Conservation (phyloP, 2,797 vertebrate genomes). For the Poeciliopsis paucimaculata region DNA sequence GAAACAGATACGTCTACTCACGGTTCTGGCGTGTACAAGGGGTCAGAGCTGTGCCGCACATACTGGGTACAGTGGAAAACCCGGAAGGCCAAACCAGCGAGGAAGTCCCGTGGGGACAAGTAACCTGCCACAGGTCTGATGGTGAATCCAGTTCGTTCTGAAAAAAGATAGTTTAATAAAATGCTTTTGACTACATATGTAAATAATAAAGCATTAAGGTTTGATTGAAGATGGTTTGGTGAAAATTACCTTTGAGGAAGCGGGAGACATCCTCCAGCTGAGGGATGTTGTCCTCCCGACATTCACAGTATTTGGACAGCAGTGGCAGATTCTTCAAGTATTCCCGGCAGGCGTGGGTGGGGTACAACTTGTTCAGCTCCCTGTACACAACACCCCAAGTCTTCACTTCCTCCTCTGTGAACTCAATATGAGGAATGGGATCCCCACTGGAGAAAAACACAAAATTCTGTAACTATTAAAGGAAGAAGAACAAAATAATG, state of each 20-base stretch:
- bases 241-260: conserved; percentile 89
- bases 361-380: conserved; percentile 95
- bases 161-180: conserved; percentile 28
- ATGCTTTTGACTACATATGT: not conserved
- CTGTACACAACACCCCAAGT: conserved; percentile 96
- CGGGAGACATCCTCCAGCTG: conserved; percentile 96
- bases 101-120: conserved; percentile 94
- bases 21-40: conserved; percentile 98
- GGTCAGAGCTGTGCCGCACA: conserved; percentile 95
- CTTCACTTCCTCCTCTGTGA: conserved; percentile 95
- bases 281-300: conserved; percentile 95
- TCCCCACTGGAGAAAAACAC: conserved; percentile 82
- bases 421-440: conserved; percentile 92
- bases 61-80: conserved; percentile 99
- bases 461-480: not conserved
- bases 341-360: conserved; percentile 94
- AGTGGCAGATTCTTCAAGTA: conserved; percentile 96
- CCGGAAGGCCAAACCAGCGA: conserved; percentile 96
- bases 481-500: not conserved
- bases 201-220: not conserved
- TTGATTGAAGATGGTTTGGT: not conserved
- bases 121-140: conserved; percentile 97
- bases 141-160: conserved; percentile 94
- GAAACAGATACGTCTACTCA: conserved; percentile 69
- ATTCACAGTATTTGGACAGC: conserved; percentile 92